Percentiles rank a stretch among this genome's conserved stretches.
phyloP scores from a whole-genome alignment of 2,113 vertebrate genomes.

The Anseranas semipalmata region DNA sequence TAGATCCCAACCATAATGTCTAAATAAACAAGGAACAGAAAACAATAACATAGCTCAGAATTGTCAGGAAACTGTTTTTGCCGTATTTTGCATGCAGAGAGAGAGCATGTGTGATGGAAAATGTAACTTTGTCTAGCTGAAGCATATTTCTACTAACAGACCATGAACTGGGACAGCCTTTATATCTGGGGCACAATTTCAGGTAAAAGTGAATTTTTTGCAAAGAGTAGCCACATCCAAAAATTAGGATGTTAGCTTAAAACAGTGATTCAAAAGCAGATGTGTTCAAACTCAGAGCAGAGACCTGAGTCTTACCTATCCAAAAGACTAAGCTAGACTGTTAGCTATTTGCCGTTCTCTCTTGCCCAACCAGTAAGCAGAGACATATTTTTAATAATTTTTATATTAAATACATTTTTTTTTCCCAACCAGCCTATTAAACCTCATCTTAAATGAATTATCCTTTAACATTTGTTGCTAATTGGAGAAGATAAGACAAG shows the following conservation, averaged over 20 bases:
- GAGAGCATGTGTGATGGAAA: rapidly evolving
- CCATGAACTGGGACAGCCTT: background rate
- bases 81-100: background rate
- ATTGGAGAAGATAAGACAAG: background rate
- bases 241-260: background rate
- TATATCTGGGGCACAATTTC: background rate
- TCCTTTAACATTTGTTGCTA: background rate
- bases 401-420: background rate
- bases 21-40: background rate
- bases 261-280: background rate
- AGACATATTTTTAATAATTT: background rate
- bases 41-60: background rate
- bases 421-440: background rate
- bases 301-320: background rate
- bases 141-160: background rate
- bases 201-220: background rate
- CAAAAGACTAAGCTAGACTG: background rate
- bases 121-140: background rate
- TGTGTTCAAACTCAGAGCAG: background rate
- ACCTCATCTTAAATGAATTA: background rate
- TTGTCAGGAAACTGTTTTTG: background rate
- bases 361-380: background rate
- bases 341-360: background rate
- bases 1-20: background rate
- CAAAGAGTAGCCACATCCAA: background rate